These are phyloP conservation scores for Drosophila gunungcola DNA, from an alignment of 1,140 invertebrate genomes.

Conservation along the genomic window DNA sequence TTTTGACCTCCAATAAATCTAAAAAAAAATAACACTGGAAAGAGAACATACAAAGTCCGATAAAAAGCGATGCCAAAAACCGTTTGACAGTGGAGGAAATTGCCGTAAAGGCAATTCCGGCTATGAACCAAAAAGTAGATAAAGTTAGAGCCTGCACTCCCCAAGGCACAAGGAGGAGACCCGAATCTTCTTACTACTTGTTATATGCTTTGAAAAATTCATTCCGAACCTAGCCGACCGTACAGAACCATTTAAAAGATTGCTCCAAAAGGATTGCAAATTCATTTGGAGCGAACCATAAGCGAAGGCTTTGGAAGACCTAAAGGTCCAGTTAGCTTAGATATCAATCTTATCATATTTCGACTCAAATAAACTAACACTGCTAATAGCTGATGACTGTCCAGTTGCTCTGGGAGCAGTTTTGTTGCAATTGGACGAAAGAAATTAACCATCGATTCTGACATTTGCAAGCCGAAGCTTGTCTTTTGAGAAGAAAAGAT, in stretches of 20 bases:
- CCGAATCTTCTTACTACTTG: too few relatives aligned
- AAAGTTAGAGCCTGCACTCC: too few relatives aligned
- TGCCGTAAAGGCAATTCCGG: too few relatives aligned
- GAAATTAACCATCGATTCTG: background rate
- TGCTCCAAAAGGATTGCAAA: constrained; percentile 21
- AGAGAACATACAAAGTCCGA: too few relatives aligned
- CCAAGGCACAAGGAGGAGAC: too few relatives aligned
- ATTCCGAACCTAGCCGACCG: background rate
- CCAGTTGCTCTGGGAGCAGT: constrained; percentile 1
- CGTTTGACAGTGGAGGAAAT: too few relatives aligned
- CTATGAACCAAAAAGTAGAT: too few relatives aligned
- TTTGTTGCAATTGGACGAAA: background rate
- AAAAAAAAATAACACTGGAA: too few relatives aligned
- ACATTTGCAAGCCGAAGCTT: constrained; percentile 1
- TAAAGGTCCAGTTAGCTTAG: background rate
- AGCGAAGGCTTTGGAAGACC: background rate
- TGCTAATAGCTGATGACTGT: constrained; percentile 1
- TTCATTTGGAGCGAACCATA: constrained; percentile 17
- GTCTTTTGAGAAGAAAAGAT: background rate
- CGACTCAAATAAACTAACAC: background rate
- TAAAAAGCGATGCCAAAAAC: too few relatives aligned
- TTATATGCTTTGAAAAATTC: too few relatives aligned
- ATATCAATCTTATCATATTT: background rate
- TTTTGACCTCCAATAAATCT: too few relatives aligned
- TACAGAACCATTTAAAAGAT: constrained; percentile 7